Evolutionary conservation across 2,797 vertebrate species (phyloP).

Genomic region (Rhynchotus rufescens): DNA sequence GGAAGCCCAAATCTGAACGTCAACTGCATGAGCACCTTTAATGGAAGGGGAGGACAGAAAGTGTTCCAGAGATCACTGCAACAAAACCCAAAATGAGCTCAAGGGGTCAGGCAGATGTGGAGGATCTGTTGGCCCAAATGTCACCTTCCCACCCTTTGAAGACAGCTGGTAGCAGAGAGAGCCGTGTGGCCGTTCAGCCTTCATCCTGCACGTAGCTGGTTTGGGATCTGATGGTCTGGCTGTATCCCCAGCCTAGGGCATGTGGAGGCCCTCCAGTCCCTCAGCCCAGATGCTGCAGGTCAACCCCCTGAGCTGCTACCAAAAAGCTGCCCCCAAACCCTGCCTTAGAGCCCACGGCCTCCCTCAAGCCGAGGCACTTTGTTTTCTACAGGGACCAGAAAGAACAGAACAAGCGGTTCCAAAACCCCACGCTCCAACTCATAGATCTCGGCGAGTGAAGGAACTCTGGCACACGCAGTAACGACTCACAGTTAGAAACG

Average conservation of each 20-base stretch:
- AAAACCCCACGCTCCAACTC: neutral
- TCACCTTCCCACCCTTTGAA: neutral
- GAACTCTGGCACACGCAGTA: neutral
- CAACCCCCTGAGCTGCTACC: neutral
- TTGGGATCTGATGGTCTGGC: neutral
- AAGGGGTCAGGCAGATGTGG: neutral
- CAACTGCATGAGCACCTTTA: neutral
- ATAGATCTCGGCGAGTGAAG: neutral
- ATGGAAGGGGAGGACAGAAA: neutral
- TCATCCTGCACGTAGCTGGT: neutral
- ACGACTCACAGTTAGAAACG: neutral
- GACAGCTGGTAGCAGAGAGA: neutral
- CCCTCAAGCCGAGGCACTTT: rapidly evolving
- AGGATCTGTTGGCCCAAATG: rapidly evolving
- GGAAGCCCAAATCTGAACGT: neutral
- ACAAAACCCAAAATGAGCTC: neutral
- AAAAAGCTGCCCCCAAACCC: neutral
- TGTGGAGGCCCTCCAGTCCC: rapidly evolving
- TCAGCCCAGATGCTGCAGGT: rapidly evolving
- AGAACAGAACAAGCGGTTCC: constrained; percentile 3
- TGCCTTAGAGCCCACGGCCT: rapidly evolving
- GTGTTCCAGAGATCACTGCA: neutral
- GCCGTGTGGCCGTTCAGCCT: rapidly evolving
- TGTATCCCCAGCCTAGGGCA: neutral
- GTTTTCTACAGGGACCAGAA: neutral